Evolutionary conservation across 2,797 vertebrate species (phyloP).

Genomic region (Chloroceryle inda): DNA sequence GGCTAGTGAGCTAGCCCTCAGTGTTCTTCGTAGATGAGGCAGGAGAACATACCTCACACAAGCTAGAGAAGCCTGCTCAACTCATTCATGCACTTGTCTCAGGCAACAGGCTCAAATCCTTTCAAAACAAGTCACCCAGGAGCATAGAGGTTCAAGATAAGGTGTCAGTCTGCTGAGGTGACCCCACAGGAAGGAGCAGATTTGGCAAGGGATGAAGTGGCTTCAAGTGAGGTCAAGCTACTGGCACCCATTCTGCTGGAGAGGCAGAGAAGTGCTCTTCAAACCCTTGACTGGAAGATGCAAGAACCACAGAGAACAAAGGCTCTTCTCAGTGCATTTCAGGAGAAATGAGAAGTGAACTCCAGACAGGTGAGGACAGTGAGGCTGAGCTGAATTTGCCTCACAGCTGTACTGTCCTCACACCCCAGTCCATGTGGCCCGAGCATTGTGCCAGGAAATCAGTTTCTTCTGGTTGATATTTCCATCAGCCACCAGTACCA

Average conservation of each 20-base stretch:
- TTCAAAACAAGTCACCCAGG: background rate
- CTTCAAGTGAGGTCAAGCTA: background rate
- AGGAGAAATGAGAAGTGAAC: background rate
- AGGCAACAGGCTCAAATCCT: background rate
- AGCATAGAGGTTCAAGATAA: background rate
- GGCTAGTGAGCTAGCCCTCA: background rate
- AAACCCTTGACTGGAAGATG: background rate
- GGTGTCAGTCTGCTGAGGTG: background rate
- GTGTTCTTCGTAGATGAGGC: background rate
- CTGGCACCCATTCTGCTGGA: background rate
- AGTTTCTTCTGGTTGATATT: background rate
- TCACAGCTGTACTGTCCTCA: background rate
- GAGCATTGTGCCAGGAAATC: background rate
- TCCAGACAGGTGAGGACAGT: background rate
- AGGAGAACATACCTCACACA: background rate
- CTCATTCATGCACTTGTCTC: background rate
- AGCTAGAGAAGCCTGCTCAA: background rate
- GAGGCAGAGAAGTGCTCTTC: background rate
- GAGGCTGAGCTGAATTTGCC: background rate
- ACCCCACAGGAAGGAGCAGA: fast-evolving
- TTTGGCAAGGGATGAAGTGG: background rate
- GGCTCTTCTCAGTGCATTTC: background rate
- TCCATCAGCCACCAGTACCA: background rate
- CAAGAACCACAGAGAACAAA: background rate
- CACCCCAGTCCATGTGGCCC: fast-evolving